Percentiles rank a stretch among this genome's conserved stretches.
Conservation (phyloP, 2,113 vertebrate species). For the Spermophilus dauricus region DNA sequence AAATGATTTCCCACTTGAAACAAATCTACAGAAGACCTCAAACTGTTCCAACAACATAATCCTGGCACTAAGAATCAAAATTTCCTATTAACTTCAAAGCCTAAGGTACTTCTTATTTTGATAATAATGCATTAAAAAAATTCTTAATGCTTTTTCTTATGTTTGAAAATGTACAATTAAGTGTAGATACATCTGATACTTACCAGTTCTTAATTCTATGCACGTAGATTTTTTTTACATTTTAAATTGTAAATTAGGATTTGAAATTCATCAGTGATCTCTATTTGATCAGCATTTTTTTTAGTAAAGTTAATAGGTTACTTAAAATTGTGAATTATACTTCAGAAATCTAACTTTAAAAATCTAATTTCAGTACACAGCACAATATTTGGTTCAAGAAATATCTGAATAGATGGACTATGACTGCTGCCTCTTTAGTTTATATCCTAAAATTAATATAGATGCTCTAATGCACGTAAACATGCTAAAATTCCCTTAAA, state of each 20-base stretch:
- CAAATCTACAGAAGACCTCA: slow-evolving; percentile 60
- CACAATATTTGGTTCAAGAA: neutral
- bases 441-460: slow-evolving; percentile 24
- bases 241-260: slow-evolving; percentile 1
- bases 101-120: slow-evolving; percentile 30
- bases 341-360: neutral
- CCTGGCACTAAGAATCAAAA: slow-evolving; percentile 30
- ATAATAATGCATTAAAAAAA: slow-evolving; percentile 20
- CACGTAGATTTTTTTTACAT: neutral
- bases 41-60: slow-evolving; percentile 42
- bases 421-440: neutral
- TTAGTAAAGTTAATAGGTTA: slow-evolving; percentile 22
- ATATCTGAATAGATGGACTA: neutral
- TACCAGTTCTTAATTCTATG: neutral
- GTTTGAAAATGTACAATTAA: neutral
- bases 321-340: neutral
- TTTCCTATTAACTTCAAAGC: slow-evolving; percentile 46
- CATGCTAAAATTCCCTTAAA: neutral
- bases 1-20: slow-evolving; percentile 66
- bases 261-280: neutral
- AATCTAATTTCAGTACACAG: neutral
- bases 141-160: neutral
- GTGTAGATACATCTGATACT: neutral
- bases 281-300: neutral
- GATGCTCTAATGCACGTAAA: neutral